Conservation (phyloP, 35 echinoderm and acorn worm genomes). For the Heliocidaris erythrogramma region DNA sequence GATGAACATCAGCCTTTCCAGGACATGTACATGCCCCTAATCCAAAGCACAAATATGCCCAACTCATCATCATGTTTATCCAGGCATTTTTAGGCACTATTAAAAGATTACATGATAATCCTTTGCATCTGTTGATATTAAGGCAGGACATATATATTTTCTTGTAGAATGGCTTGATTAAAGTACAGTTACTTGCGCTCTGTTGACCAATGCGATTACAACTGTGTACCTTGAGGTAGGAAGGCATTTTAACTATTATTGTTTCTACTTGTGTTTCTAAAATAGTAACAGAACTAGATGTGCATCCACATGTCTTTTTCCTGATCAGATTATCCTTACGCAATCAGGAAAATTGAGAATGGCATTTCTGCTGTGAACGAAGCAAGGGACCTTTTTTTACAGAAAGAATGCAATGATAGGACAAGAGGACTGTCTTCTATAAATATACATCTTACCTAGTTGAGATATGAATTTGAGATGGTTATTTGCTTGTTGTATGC, state of each 20-base stretch:
- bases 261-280: no score
- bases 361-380: no score
- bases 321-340: no score
- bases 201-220: neutral
- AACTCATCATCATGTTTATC: conserved; percentile 34
- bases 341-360: no score
- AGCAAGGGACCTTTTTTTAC: no score
- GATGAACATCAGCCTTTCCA: neutral
- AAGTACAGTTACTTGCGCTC: neutral
- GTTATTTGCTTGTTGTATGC: no score
- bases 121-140: neutral
- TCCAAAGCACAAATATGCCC: conserved; percentile 15
- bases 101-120: neutral
- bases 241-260: neutral
- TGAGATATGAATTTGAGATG: no score
- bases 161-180: neutral
- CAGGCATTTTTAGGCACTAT: neutral
- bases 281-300: no score
- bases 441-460: no score
- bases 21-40: neutral
- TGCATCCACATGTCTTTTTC: no score
- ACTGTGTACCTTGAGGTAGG: neutral
- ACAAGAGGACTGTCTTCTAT: no score
- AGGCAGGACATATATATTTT: neutral
- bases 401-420: no score